Evolutionary conservation across 2,797 vertebrate species (phyloP).

Genomic region (Bovichtus variegatus): DNA sequence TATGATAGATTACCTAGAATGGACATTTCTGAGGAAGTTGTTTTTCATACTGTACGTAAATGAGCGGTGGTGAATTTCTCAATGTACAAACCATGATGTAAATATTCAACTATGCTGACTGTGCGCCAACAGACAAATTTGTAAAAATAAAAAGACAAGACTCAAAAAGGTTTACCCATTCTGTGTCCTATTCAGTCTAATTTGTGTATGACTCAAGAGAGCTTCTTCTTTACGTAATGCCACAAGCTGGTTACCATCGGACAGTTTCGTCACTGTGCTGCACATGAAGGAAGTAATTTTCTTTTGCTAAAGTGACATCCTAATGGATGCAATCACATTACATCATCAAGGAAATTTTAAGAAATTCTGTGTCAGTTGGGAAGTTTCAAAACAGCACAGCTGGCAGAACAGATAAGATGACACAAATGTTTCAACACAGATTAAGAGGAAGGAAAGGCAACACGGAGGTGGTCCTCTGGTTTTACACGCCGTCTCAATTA

Average conservation of each 20-base stretch:
- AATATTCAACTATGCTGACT: background rate
- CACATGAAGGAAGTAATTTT: background rate
- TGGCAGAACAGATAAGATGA: constrained; percentile 55
- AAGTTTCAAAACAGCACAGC: constrained; percentile 67
- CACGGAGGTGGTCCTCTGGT: constrained; percentile 38
- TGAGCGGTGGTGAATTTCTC: background rate
- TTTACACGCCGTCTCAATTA: constrained; percentile 57
- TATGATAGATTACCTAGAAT: background rate
- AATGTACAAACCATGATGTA: background rate
- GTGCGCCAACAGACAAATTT: background rate
- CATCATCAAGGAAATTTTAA: constrained; percentile 12
- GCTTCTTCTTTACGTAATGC: constrained; percentile 3
- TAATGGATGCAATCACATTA: background rate
- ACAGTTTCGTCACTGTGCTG: background rate
- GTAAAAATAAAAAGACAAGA: background rate
- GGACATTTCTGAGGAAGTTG: constrained; percentile 27
- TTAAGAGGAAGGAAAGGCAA: constrained; percentile 60
- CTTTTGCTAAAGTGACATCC: background rate
- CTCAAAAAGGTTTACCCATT: background rate
- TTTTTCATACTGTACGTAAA: background rate
- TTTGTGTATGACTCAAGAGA: constrained; percentile 8
- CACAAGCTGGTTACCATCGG: background rate
- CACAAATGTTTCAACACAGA: constrained; percentile 43
- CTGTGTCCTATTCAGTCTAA: background rate
- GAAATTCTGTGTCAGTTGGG: constrained; percentile 46